phyloP scores from a whole-genome alignment of 2,888 invertebrate genomes.

The Dicyrtoma fusca region DNA sequence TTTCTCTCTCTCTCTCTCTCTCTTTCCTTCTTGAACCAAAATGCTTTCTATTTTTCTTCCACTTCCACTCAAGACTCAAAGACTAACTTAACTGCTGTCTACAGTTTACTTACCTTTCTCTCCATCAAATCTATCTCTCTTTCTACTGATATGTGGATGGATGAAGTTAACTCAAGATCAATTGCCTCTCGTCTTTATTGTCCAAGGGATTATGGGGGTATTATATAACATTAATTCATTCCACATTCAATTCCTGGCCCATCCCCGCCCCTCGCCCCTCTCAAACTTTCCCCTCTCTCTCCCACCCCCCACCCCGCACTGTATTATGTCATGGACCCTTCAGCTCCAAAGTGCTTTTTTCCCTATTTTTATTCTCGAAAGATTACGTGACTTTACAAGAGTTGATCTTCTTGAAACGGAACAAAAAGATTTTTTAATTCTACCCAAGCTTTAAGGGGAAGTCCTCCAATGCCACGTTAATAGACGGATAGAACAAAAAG shows the following conservation, averaged over 20 bases:
- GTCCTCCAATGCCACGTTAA: too few species aligned
- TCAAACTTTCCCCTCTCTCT: slow-evolving; percentile 11
- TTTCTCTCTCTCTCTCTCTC: background rate
- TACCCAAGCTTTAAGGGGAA: too few species aligned
- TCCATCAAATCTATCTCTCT: background rate
- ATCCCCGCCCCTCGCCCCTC: background rate
- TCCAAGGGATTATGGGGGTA: slow-evolving; percentile 18
- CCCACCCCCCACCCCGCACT: background rate
- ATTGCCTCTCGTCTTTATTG: slow-evolving; percentile 27
- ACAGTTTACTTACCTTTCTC: background rate
- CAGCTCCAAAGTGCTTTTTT: too few species aligned
- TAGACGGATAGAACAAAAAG: too few species aligned
- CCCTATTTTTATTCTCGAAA: background rate
- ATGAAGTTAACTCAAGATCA: slow-evolving; percentile 34
- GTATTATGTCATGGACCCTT: too few species aligned
- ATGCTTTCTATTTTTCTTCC: background rate
- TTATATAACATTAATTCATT: slow-evolving; percentile 32
- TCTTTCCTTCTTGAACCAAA: background rate
- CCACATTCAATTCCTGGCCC: slow-evolving; percentile 7
- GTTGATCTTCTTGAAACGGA: too few species aligned
- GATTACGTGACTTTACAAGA: too few species aligned
- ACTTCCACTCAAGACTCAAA: background rate
- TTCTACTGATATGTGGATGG: background rate
- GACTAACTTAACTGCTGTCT: too few species aligned
- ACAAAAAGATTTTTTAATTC: too few species aligned